phyloP scores from a whole-genome alignment of 2,888 invertebrate genomes.

The Tanytarsus gracilentus region DNA sequence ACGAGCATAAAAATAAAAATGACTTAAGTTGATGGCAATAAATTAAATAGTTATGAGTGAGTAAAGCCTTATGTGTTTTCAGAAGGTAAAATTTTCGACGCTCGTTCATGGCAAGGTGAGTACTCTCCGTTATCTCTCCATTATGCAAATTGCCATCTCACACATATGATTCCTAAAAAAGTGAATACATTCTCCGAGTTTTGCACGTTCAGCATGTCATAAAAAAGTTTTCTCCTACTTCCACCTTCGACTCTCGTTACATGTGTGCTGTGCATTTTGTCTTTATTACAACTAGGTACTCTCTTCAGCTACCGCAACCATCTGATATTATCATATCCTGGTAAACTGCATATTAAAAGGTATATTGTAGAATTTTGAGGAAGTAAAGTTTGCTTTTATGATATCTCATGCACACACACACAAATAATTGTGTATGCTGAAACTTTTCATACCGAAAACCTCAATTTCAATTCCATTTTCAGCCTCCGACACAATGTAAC shows the following conservation, averaged over 20 bases:
- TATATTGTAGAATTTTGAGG: too few species aligned
- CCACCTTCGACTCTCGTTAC: not conserved
- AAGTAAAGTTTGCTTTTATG: too few species aligned
- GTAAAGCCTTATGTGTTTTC: not conserved
- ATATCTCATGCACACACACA: too few species aligned
- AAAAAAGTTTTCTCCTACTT: not conserved
- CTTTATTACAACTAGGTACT: too few species aligned
- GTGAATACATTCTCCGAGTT: not conserved
- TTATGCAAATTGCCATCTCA: slow-evolving; percentile 27
- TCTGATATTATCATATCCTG: too few species aligned
- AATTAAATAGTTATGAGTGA: slow-evolving; percentile 28
- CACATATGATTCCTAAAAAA: slow-evolving; percentile 20
- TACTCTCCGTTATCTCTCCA: slow-evolving; percentile 3
- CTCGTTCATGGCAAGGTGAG: not conserved
- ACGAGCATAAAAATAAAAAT: not conserved
- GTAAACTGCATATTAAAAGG: too few species aligned
- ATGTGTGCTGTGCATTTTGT: not conserved
- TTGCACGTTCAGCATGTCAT: too few species aligned
- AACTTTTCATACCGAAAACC: too few species aligned
- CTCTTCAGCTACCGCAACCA: too few species aligned
- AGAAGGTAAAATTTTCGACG: not conserved
- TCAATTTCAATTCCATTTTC: too few species aligned
- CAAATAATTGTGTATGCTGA: too few species aligned
- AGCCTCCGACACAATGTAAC: too few species aligned
- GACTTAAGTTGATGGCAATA: slow-evolving; percentile 27